Base-by-base conservation (phyloP, 2,888 invertebrate species). In the Trachelus troglodyta region DNA sequence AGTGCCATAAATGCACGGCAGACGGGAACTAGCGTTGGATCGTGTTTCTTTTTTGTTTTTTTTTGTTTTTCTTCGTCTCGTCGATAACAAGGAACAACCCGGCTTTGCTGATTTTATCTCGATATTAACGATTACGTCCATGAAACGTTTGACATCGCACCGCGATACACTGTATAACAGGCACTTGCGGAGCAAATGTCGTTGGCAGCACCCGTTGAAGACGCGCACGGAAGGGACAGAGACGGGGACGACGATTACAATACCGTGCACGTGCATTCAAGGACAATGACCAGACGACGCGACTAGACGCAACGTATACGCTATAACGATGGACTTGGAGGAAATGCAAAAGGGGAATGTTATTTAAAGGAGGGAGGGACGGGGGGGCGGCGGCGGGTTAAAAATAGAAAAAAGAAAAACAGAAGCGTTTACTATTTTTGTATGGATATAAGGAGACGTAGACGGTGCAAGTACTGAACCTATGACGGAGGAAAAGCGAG, bases 381-480 rank as follows among this genome's bases (percentile, higher is more conserved):
- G 0, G 12, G 11, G 12, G 11, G 11, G 12, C 0, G 33, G 33
- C 3, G 35, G 11, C 3, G 12, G 12, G 34, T 1, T 34, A 31
- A 68, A 23, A 11, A 68, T 34, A 75, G 30, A n/a, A 75, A 75
- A 68, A 3, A 33, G 12, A 75, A 56, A 23, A 33, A 76, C 34
- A 84, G 79, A 88, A 85, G 87, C 85, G 85, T 89, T 89, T 89
- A 87, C 85, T 89, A 89, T 90, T 90, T 90, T 89, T 90, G 87
- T 89, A 90, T 86, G 87, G 84, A 86, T 86, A 86, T 86, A 87
- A 87, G 83, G 83, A 86, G 83, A 83, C 83, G 81, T 84, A 86
- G 87, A 84, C 87, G 87, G 87, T 90, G 87, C 86, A 88, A 88
- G 90, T 91, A 91, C 90, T 90, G 90, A 85, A 89, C 90, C 90